phyloP scores from a whole-genome alignment of 2,888 invertebrate genomes.

The Pterostichus madidus region DNA sequence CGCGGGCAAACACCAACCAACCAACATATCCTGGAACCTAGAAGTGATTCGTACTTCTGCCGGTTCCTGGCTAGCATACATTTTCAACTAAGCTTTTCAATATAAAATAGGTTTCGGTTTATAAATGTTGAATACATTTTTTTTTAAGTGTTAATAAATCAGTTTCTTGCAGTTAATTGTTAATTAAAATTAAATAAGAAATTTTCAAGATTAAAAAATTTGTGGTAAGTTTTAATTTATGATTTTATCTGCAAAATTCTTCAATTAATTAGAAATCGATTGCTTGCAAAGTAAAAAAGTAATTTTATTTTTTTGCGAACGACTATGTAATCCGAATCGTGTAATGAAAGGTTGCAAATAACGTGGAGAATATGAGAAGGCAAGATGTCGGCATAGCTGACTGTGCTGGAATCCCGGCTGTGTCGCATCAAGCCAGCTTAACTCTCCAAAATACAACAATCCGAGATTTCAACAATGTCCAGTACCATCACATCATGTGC shows the following conservation, averaged over 20 bases:
- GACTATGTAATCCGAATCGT: background rate
- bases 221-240: slow-evolving; percentile 10
- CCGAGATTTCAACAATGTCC: too few relatives aligned
- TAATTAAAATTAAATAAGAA: too few relatives aligned
- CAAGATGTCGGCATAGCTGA: slow-evolving; percentile 95
- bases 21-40: slow-evolving; percentile 5
- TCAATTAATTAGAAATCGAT: background rate
- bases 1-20: slow-evolving; percentile 29
- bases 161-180: too few relatives aligned
- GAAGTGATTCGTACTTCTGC: background rate
- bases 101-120: too few relatives aligned
- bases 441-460: slow-evolving; percentile 77
- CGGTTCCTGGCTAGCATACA: too few relatives aligned
- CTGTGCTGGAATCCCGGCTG: slow-evolving; percentile 86
- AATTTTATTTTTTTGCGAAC: slow-evolving; percentile 4
- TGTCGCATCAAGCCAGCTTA: slow-evolving; percentile 91
- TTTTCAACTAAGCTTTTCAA: too few relatives aligned
- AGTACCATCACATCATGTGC: too few relatives aligned
- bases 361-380: slow-evolving; percentile 81
- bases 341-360: slow-evolving; percentile 54
- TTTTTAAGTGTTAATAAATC: too few relatives aligned
- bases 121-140: too few relatives aligned
- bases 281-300: background rate
- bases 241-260: background rate
- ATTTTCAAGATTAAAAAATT: background rate